Conservation (phyloP, 2,888 invertebrate genomes). For the Ophonus ardosiacus region DNA sequence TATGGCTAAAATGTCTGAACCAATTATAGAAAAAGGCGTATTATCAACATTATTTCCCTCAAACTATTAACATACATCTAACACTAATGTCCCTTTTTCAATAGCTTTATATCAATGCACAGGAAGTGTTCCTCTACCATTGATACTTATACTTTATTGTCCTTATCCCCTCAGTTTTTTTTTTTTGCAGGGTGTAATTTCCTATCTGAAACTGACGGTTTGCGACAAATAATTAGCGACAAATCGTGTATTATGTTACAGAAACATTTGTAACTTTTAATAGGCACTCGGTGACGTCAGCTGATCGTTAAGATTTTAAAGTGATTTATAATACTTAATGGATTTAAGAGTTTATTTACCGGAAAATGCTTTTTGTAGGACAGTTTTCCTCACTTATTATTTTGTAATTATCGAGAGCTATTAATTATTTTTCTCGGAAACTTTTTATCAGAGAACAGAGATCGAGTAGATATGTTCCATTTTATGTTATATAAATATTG, state of each 20-base stretch:
- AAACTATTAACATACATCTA: not conserved
- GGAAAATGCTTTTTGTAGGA: not conserved
- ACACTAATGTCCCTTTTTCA: not conserved
- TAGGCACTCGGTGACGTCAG: conserved; percentile 11
- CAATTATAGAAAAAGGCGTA: not conserved
- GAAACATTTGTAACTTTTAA: conserved; percentile 57
- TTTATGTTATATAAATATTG: too few relatives aligned
- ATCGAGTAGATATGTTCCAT: not conserved
- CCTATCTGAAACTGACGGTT: conserved; percentile 19
- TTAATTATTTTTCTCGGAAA: not conserved
- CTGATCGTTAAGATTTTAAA: conserved; percentile 42
- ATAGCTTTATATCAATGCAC: conserved; percentile 1
- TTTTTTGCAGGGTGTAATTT: conserved; percentile 50
- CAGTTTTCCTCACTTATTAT: conserved; percentile 6
- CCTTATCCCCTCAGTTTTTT: conserved; percentile 1
- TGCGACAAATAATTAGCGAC: conserved; percentile 49
- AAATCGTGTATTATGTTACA: conserved; percentile 43
- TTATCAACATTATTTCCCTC: not conserved
- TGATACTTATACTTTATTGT: conserved; percentile 43
- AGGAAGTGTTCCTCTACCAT: conserved; percentile 9
- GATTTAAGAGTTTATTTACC: not conserved
- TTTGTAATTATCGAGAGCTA: conserved; percentile 6
- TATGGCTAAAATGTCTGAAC: not conserved
- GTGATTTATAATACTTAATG: conserved; percentile 35
- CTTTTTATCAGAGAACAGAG: not conserved